Evolutionary conservation across 2,888 invertebrate species (phyloP), one percentile per base, ranked within the genome.

Genomic region (Euspilapteryx auroguttella): DNA sequence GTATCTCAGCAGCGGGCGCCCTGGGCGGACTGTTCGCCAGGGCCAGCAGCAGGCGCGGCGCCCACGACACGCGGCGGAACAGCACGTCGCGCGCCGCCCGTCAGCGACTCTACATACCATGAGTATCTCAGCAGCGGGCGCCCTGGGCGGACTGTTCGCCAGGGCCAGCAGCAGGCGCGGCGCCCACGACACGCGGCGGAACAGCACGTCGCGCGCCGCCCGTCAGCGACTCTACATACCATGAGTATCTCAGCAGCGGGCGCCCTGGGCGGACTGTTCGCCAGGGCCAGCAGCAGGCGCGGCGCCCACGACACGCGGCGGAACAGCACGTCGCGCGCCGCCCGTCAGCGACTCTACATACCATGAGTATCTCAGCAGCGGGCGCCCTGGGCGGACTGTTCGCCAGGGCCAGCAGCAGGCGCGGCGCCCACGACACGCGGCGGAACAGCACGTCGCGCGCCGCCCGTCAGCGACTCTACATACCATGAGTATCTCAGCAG

Each of bases 161-260:
- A 58, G 47, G 21, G 51, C 53, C 2, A 41, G 41, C 46, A 65
- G 45, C 41, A 56, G 50, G 33, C 55, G 55, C n/a, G 7, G 1
- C 9, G 35, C 35, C 31, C 53, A 42, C 24, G 59, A 40, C 37
- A 54, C 69, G 42, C 65, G 66, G 4, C 69, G 58, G 54, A 49
- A 68, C 44, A 50, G 56, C 45, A 45, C 58, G 51, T 71, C 73
- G 5, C n/a, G n/a, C n/a, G n/a, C n/a, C n/a, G n/a, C n/a, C n/a
- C n/a, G n/a, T n/a, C n/a, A n/a, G n/a, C n/a, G n/a, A n/a, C n/a
- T n/a, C n/a, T n/a, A n/a, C 3, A 7, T 4, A 27, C 28, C 49
- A 47, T 12, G 9, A n/a, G 14, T 9, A 13, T 37, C 29, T 25
- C 27, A n/a, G 28, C 24, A 12, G 23, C 21, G 7, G n/a, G n/a